These are phyloP conservation scores for Takifugu ocellatus DNA, from an alignment of 2,797 vertebrate genomes.

Conservation along the genomic window DNA sequence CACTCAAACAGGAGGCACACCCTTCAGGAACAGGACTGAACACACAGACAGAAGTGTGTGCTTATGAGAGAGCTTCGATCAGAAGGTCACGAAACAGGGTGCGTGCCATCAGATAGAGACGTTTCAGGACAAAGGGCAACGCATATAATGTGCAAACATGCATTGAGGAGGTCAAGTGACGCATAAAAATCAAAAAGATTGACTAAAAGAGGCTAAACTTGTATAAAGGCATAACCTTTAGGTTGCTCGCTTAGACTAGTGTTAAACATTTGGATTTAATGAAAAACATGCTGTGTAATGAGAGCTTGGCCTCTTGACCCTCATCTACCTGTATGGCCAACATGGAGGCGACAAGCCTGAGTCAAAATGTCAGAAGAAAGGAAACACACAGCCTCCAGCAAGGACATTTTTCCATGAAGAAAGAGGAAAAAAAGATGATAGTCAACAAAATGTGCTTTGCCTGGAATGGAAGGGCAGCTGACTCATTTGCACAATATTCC, in stretches of 20 bases:
- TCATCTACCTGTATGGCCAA: too few relatives aligned
- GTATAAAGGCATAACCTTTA: too few relatives aligned
- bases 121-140: conserved; percentile 48
- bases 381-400: conserved; percentile 11
- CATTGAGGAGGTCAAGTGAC: background rate
- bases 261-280: too few relatives aligned
- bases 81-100: conserved; percentile 55
- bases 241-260: too few relatives aligned
- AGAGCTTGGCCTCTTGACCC: too few relatives aligned
- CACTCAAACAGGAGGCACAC: conserved; percentile 44
- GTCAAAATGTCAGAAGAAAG: conserved; percentile 3
- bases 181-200: background rate
- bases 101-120: conserved; percentile 45
- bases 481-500: conserved; percentile 20
- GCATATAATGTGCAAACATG: conserved; percentile 9
- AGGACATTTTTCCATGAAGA: background rate
- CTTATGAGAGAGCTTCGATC: conserved; percentile 30
- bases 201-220: background rate
- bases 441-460: conserved; percentile 14
- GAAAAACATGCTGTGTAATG: too few relatives aligned
- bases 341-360: too few relatives aligned
- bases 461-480: conserved; percentile 15
- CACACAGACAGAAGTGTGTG: conserved; percentile 20
- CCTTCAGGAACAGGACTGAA: conserved; percentile 38
- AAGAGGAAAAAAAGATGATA: conserved; percentile 31